These are phyloP conservation scores for Rhamnusium bicolor DNA, from an alignment of 2,888 invertebrate genomes.

Conservation along the genomic window DNA sequence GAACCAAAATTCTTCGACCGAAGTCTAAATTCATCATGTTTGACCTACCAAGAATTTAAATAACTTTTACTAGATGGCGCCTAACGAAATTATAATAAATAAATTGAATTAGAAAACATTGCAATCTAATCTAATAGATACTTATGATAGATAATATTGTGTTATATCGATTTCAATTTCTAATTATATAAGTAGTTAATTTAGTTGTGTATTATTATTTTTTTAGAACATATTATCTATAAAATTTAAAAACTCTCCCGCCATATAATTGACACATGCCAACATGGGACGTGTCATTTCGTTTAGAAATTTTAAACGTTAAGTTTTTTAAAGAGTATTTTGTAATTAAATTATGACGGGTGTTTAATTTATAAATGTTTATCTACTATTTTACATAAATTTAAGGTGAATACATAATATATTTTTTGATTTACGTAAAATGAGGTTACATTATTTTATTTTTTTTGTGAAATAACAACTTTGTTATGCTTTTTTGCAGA, in stretches of 20 bases:
- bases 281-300: conserved; percentile 30
- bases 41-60: no score
- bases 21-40: no score
- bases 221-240: neutral
- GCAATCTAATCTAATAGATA: no score
- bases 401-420: conserved; percentile 8
- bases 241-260: neutral
- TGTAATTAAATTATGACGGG: conserved; percentile 1
- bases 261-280: conserved; percentile 1
- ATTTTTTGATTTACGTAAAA: neutral
- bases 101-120: no score
- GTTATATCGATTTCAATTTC: neutral
- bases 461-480: neutral
- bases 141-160: no score
- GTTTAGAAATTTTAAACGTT: conserved; percentile 18
- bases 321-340: neutral
- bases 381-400: neutral
- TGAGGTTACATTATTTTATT: neutral
- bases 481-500: conserved; percentile 24
- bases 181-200: neutral
- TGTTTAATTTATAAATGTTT: conserved; percentile 1
- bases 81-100: no score
- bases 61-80: no score
- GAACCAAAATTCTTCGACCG: no score
- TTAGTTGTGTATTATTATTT: neutral